Conservation (phyloP, 2,113 vertebrate genomes). For the Nipponia nippon region DNA sequence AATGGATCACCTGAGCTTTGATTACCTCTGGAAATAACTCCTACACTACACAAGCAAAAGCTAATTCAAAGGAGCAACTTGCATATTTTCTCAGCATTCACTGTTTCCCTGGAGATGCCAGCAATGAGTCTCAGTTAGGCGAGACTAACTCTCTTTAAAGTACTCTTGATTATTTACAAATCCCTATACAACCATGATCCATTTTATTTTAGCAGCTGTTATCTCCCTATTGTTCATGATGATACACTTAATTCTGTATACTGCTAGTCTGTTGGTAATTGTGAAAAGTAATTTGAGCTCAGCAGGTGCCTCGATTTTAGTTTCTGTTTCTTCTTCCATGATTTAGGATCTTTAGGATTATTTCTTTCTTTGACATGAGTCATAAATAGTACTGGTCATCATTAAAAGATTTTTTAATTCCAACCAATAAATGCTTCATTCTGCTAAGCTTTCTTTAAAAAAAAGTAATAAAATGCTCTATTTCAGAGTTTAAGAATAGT, state of each 20-base stretch:
- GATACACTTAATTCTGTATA: not conserved
- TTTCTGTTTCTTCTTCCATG: not conserved
- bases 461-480: constrained; percentile 17
- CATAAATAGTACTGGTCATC: not conserved
- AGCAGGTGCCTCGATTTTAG: not conserved
- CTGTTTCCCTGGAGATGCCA: not conserved
- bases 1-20: not conserved
- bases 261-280: not conserved
- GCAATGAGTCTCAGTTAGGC: constrained; percentile 1
- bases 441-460: not conserved
- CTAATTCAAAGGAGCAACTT: not conserved
- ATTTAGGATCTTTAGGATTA: not conserved
- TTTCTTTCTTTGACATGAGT: not conserved
- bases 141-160: constrained; percentile 16
- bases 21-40: not conserved
- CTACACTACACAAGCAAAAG: not conserved
- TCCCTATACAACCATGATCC: not conserved
- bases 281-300: not conserved
- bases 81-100: not conserved
- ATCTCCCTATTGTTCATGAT: not conserved
- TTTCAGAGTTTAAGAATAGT: constrained; percentile 35
- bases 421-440: not conserved
- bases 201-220: constrained; percentile 18
- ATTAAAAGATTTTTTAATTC: not conserved
- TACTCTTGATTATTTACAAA: constrained; percentile 44